Evolutionary conservation across 2,113 vertebrate genomes (phyloP).

Genomic region (Motacilla alba): DNA sequence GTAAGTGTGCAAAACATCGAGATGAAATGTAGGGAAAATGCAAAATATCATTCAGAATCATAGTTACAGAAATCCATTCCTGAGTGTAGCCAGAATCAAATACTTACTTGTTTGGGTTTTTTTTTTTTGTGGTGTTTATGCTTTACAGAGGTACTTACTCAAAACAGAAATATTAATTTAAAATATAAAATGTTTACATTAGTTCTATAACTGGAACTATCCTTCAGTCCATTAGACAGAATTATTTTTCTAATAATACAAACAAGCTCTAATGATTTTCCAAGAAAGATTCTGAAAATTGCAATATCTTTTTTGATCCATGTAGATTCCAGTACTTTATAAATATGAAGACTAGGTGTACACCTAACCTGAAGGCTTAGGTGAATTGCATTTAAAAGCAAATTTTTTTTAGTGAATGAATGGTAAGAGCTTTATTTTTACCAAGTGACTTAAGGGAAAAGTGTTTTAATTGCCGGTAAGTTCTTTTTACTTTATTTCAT

Average conservation of each 20-base stretch:
- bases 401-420: background rate
- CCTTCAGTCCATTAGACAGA: background rate
- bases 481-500: background rate
- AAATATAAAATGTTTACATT: background rate
- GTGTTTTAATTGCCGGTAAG: background rate
- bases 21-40: background rate
- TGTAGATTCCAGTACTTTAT: background rate
- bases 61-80: background rate
- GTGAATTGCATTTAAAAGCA: background rate
- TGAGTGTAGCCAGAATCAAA: background rate
- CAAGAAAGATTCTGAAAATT: background rate
- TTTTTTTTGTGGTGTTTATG: background rate
- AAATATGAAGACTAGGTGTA: background rate
- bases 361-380: background rate
- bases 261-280: background rate
- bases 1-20: constrained; percentile 60
- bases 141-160: background rate
- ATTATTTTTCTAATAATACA: background rate
- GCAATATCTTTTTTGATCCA: background rate
- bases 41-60: background rate
- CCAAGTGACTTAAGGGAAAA: background rate
- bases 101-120: background rate
- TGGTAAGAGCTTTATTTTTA: background rate
- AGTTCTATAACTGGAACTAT: background rate
- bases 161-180: background rate